Percentiles rank a stretch among this genome's conserved stretches.
Evolutionary conservation across 2,797 vertebrate species (phyloP).

Genomic region (Mus spretus): DNA sequence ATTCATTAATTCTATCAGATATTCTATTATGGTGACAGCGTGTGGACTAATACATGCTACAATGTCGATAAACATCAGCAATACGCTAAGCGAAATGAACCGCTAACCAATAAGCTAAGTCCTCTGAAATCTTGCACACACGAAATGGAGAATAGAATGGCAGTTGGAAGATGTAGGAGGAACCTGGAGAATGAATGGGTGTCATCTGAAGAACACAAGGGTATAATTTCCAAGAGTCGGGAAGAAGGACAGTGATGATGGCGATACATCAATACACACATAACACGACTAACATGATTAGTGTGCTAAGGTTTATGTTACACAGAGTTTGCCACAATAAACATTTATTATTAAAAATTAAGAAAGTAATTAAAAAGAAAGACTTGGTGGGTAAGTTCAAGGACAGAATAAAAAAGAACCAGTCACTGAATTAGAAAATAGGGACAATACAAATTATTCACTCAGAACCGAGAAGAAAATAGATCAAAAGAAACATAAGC

Average conservation of each 20-base stretch:
- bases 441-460: slow-evolving; percentile 5
- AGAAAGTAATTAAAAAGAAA: slow-evolving; percentile 4
- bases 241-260: neutral
- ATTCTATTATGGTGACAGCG: neutral
- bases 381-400: slow-evolving; percentile 18
- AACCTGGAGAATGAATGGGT: neutral
- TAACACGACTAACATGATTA: neutral
- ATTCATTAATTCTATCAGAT: neutral
- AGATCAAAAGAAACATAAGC: neutral
- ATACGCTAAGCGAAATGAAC: neutral
- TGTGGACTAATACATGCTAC: neutral
- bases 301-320: neutral
- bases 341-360: neutral
- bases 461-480: neutral
- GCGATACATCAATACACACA: neutral
- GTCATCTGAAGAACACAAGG: neutral
- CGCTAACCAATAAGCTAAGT: neutral
- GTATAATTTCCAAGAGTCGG: neutral
- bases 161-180: neutral
- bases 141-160: neutral
- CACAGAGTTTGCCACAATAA: neutral
- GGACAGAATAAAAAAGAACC: neutral
- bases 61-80: neutral
- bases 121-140: neutral
- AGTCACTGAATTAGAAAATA: neutral